Evolutionary conservation across 2,888 invertebrate genomes (phyloP), one percentile per base, ranked within the genome.

Genomic region (Pandemis heparana): DNA sequence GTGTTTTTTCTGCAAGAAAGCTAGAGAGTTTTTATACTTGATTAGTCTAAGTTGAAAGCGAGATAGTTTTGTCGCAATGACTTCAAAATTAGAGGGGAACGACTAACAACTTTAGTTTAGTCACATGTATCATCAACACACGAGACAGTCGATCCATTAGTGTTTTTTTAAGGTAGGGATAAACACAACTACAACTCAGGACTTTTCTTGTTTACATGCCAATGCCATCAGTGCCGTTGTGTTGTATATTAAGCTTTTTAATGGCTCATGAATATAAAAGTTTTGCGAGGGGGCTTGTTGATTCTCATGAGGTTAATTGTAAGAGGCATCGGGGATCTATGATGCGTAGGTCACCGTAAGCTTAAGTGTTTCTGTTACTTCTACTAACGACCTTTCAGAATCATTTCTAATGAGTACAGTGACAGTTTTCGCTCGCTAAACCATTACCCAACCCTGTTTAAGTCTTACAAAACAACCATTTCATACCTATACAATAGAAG

Each of bases 401-500:
- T 23, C 48, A n/a, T n/a, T 16, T 56, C 56, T 56, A 56, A 23
- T 56, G 23, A 56, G 23, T 56, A 23, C 8, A 56, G 12, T 4
- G 23, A 56, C 56, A 12, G 53, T 23, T 23, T 56, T 56, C 56
- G 9, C 51, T 53, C 5, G 56, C 23, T 43, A 56, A 64, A 39
- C 39, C 46, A 39, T 71, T 71, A 65, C 70, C 56, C 32, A 43
- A 64, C 56, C 53, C 56, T 43, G 64, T 70, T 70, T 70, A 56
- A 64, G 56, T 23, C 48, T 59, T 69, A 41, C 73, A 64, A 69
- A 63, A 67, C 18, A 14, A 39, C n/a, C 5, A 43, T 46, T 74
- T 65, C 65, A 74, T 69, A 62, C 65, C 4, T 69, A 68, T 61
- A 76, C 76, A 70, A 70, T 74, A 43, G 43, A 39, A 62, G 56